These are phyloP conservation scores for Charaxes varanes DNA, from an alignment of 1,140 invertebrate genomes.

Conservation along the genomic window DNA sequence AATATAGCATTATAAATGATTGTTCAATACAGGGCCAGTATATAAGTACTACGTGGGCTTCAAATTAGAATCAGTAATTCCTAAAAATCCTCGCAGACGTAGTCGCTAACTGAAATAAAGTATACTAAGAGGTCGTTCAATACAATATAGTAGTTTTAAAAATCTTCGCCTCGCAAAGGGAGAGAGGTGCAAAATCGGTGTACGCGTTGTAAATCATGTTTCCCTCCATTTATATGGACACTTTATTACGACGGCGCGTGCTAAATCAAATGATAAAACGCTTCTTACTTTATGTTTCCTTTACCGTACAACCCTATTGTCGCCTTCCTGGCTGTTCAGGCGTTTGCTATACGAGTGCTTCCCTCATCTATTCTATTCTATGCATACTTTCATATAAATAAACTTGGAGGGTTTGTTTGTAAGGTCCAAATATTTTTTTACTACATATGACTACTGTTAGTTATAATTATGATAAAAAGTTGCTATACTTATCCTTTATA, in stretches of 20 bases:
- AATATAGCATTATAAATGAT: too few species aligned
- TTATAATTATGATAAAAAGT: too few species aligned
- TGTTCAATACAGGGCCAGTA: too few species aligned
- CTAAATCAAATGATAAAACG: slow-evolving; percentile 71
- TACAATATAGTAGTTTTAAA: slow-evolving; percentile 24
- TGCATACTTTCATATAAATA: too few species aligned
- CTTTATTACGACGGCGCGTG: slow-evolving; percentile 64
- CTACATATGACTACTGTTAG: too few species aligned
- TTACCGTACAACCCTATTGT: slow-evolving; percentile 47
- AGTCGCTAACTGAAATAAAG: too few species aligned
- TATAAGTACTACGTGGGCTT: too few species aligned
- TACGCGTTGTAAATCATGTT: slow-evolving; percentile 58
- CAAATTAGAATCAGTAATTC: too few species aligned
- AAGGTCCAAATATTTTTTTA: too few species aligned
- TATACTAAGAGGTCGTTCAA: not conserved
- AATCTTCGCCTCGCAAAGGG: slow-evolving; percentile 15
- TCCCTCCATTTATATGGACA: slow-evolving; percentile 65
- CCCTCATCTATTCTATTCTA: slow-evolving; percentile 21
- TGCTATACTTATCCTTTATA: too few species aligned
- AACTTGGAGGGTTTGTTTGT: too few species aligned
- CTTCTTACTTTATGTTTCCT: slow-evolving; percentile 65
- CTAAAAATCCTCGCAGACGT: too few species aligned
- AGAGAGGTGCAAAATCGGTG: slow-evolving; percentile 50
- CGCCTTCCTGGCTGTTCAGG: slow-evolving; percentile 30
- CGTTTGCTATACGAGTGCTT: slow-evolving; percentile 30